Percentiles rank a stretch among this genome's conserved stretches.
Evolutionary conservation across 2,888 invertebrate species (phyloP).

Genomic region (Daptonema setosum): DNA sequence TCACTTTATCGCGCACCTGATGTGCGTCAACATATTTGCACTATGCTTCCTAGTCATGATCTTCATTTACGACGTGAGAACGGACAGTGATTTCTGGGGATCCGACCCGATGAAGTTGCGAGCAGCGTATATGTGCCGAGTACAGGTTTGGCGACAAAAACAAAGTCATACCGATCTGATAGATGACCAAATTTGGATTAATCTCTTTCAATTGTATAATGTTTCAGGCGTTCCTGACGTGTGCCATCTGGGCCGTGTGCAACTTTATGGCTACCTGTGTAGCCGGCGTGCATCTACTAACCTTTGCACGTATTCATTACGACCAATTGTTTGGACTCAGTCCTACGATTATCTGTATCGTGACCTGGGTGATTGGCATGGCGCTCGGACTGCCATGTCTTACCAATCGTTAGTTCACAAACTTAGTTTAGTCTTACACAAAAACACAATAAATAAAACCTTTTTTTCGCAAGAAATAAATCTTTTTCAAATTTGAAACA

Average conservation of each 20-base stretch:
- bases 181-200: neutral
- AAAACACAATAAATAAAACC: too few relatives aligned
- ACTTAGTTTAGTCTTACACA: too few relatives aligned
- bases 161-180: neutral
- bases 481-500: too few relatives aligned
- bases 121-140: slow-evolving; percentile 16
- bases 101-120: too few relatives aligned
- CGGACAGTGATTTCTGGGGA: slow-evolving; percentile 17
- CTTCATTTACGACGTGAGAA: slow-evolving; percentile 18
- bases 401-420: slow-evolving; percentile 25
- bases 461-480: too few relatives aligned
- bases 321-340: slow-evolving; percentile 25
- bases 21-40: slow-evolving; percentile 21
- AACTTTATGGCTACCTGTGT: slow-evolving; percentile 25
- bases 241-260: slow-evolving; percentile 23
- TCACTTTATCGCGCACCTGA: slow-evolving; percentile 25
- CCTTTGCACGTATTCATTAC: slow-evolving; percentile 27
- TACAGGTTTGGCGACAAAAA: slow-evolving; percentile 14
- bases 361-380: slow-evolving; percentile 23
- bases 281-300: slow-evolving; percentile 26
- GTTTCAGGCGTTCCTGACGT: slow-evolving; percentile 21
- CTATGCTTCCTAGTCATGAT: slow-evolving; percentile 17
- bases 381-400: slow-evolving; percentile 23
- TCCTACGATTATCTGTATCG: slow-evolving; percentile 17
- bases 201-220: neutral